A percentile compares a stretch with the other conserved stretches of the same genome.
Conservation (phyloP, 2,113 vertebrate genomes). For the Dipodomys spectabilis region DNA sequence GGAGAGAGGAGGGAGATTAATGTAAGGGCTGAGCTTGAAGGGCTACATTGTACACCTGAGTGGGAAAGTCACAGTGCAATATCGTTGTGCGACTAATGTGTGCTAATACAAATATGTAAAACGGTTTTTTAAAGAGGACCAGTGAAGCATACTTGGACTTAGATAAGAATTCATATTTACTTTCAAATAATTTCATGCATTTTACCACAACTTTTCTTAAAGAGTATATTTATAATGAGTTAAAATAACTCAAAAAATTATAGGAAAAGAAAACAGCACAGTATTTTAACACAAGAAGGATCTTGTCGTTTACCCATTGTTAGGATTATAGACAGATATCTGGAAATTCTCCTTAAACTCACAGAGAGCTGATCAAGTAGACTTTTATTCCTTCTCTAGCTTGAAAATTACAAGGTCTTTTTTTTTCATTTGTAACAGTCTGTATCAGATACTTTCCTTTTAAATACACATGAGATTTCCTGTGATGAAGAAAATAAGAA, state of each 20-base stretch:
- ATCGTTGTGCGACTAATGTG: too few species aligned
- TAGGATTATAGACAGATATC: not conserved
- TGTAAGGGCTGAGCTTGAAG: too few species aligned
- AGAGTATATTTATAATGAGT: not conserved
- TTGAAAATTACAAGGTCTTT: not conserved
- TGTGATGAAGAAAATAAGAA: not conserved
- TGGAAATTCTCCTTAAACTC: not conserved
- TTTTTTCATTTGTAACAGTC: not conserved
- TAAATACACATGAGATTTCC: not conserved
- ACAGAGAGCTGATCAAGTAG: accelerated
- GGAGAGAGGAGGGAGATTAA: too few species aligned
- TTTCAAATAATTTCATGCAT: not conserved
- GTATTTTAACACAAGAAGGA: too few species aligned
- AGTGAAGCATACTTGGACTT: too few species aligned
- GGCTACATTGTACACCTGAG: too few species aligned
- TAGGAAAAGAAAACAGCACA: not conserved
- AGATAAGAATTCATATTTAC: not conserved
- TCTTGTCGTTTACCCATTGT: not conserved
- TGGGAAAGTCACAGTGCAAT: too few species aligned
- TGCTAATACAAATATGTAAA: too few species aligned
- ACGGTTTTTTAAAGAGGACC: too few species aligned
- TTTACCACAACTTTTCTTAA: not conserved
- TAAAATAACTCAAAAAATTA: not conserved
- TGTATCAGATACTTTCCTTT: not conserved
- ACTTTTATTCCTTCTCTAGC: not conserved